Conservation (phyloP, 2,888 invertebrate genomes). For the Malachius bipustulatus region DNA sequence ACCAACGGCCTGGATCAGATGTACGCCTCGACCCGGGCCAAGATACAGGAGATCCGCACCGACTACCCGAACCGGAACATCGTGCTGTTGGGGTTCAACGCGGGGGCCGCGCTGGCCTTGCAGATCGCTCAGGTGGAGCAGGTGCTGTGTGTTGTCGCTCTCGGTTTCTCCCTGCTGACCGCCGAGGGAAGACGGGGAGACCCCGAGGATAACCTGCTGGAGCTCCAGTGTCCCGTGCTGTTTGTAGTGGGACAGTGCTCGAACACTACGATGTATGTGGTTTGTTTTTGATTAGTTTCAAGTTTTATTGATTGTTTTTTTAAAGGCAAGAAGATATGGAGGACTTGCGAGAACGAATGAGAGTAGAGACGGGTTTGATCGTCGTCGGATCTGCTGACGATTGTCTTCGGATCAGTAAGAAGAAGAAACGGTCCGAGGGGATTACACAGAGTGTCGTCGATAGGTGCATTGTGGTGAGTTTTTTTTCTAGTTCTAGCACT, state of each 20-base stretch:
- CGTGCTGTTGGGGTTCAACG: conserved; percentile 64
- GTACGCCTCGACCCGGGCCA: conserved; percentile 53
- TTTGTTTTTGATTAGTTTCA: conserved; percentile 5
- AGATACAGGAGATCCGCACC: conserved; percentile 55
- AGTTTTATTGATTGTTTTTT: conserved; percentile 10
- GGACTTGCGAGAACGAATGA: conserved; percentile 61
- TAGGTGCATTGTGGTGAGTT: conserved; percentile 53
- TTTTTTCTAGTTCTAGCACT: neutral
- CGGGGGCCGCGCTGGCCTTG: conserved; percentile 62
- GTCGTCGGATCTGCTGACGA: conserved; percentile 74
- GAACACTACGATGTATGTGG: conserved; percentile 42
- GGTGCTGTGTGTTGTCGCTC: conserved; percentile 60
- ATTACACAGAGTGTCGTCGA: conserved; percentile 73
- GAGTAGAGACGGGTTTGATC: conserved; percentile 61
- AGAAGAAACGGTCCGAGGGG: conserved; percentile 58
- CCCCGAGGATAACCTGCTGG: conserved; percentile 62
- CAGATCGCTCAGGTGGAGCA: conserved; percentile 62
- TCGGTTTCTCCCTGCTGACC: conserved; percentile 67
- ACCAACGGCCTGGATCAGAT: conserved; percentile 49
- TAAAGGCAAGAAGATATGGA: conserved; percentile 63
- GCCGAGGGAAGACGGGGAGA: conserved; percentile 60
- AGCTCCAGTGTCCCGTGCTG: conserved; percentile 58
- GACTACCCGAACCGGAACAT: conserved; percentile 59
- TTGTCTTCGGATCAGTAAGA: conserved; percentile 54
- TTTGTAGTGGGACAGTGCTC: conserved; percentile 72